Evolutionary conservation across 2,888 invertebrate genomes (phyloP).

Genomic region (Arctia plantaginis): DNA sequence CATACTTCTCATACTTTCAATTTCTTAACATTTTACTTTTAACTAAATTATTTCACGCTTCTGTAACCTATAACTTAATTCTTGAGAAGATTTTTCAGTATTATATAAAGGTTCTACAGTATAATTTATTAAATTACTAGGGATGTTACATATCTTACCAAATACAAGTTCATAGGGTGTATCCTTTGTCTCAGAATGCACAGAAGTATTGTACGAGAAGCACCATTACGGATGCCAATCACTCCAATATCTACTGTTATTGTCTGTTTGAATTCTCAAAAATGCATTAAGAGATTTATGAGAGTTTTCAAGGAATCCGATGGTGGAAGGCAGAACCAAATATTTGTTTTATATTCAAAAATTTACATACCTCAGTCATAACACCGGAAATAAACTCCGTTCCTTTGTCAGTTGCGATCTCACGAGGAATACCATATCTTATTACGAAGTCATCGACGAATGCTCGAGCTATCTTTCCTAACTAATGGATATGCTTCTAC

Average conservation of each 20-base stretch:
- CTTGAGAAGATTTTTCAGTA: conserved; percentile 1
- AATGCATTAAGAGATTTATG: conserved; percentile 13
- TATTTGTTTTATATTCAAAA: conserved; percentile 1
- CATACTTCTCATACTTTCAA: neutral
- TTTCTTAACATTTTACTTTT: conserved; percentile 4
- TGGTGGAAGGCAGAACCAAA: conserved; percentile 6
- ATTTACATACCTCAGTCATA: conserved; percentile 6
- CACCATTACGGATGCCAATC: neutral
- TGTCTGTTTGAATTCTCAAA: conserved; percentile 10
- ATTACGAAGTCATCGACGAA: conserved; percentile 34
- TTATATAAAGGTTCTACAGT: conserved; percentile 7
- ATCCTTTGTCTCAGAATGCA: neutral
- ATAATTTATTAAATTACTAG: conserved; percentile 5
- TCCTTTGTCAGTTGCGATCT: conserved; percentile 6
- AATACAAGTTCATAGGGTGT: neutral
- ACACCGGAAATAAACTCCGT: conserved; percentile 15
- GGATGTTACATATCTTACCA: neutral
- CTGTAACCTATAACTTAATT: conserved; percentile 14
- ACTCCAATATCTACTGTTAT: conserved; percentile 2
- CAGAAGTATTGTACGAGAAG: neutral
- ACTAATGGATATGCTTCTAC: conserved; percentile 6
- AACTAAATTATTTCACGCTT: neutral
- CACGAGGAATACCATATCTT: conserved; percentile 17
- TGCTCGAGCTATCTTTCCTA: conserved; percentile 16
- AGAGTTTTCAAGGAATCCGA: neutral